A percentile compares a stretch with the other conserved stretches of the same genome.
These are phyloP conservation scores for Rutilus rutilus DNA, from an alignment of 2,113 vertebrate genomes.

Conservation along the genomic window DNA sequence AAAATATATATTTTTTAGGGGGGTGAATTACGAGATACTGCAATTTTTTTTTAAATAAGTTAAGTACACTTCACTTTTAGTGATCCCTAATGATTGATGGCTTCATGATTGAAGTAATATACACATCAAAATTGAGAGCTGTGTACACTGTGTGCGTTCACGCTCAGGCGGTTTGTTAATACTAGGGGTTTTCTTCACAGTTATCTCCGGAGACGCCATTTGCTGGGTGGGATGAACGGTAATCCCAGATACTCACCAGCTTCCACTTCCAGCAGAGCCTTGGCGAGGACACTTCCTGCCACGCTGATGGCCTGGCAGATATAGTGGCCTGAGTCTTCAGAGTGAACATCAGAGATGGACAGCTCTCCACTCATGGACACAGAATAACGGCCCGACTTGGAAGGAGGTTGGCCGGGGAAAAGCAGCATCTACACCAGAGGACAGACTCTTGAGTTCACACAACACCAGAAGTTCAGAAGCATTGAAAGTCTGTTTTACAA, in stretches of 20 bases:
- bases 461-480: slow-evolving; percentile 3
- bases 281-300: slow-evolving; percentile 93
- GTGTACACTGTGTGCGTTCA: background rate
- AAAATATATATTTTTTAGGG: background rate
- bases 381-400: slow-evolving; percentile 91
- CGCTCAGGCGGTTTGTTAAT: background rate
- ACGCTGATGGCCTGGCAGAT: slow-evolving; percentile 98
- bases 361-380: slow-evolving; percentile 95
- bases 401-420: slow-evolving; percentile 93
- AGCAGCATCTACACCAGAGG: slow-evolving; percentile 83
- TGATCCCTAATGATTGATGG: too few species aligned
- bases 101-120: background rate
- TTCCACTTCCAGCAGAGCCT: slow-evolving; percentile 94
- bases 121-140: background rate
- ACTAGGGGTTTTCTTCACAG: slow-evolving; percentile 18
- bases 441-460: slow-evolving; percentile 24
- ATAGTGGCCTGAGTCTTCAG: slow-evolving; percentile 94
- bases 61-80: background rate
- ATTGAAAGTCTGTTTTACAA: background rate
- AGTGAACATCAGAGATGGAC: slow-evolving; percentile 88
- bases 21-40: background rate
- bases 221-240: slow-evolving; percentile 44
- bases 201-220: slow-evolving; percentile 51
- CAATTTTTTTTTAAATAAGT: background rate
- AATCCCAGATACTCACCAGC: slow-evolving; percentile 81